Conservation (phyloP, 2,888 invertebrate species). For the Serripes groenlandicus region DNA sequence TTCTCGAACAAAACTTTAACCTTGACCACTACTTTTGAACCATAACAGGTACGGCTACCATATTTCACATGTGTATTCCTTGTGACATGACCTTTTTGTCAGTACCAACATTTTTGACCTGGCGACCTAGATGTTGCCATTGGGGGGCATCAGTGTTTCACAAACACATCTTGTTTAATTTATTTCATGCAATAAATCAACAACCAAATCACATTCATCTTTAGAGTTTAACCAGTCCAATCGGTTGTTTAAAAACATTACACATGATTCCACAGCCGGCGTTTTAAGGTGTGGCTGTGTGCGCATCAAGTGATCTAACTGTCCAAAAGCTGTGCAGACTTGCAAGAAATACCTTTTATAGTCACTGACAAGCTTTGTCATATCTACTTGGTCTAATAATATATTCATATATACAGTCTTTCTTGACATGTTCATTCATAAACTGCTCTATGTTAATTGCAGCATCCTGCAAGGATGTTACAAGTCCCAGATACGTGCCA, state of each 20-base stretch:
- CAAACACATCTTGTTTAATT: too few relatives aligned
- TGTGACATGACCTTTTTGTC: too few relatives aligned
- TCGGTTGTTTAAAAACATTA: constrained; percentile 56
- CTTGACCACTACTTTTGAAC: too few relatives aligned
- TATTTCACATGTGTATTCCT: too few relatives aligned
- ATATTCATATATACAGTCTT: constrained; percentile 37
- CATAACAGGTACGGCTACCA: too few relatives aligned
- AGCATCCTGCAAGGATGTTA: constrained; percentile 28
- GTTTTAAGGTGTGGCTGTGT: constrained; percentile 42
- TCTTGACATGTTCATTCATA: constrained; percentile 41
- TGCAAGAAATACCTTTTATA: constrained; percentile 36
- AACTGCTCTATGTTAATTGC: constrained; percentile 19
- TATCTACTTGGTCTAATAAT: constrained; percentile 24
- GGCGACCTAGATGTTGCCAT: too few relatives aligned
- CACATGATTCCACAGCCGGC: constrained; percentile 46
- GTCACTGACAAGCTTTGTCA: constrained; percentile 12
- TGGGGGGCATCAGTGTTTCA: too few relatives aligned
- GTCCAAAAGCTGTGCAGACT: background rate
- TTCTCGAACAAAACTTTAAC: too few relatives aligned
- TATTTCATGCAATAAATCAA: too few relatives aligned
- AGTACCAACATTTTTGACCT: too few relatives aligned
- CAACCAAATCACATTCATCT: too few relatives aligned
- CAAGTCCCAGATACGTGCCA: constrained; percentile 28
- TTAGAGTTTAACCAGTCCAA: constrained; percentile 36
- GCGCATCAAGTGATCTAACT: constrained; percentile 21